phyloP scores from a whole-genome alignment of 2,888 invertebrate species.

The Nymphalis urticae region DNA sequence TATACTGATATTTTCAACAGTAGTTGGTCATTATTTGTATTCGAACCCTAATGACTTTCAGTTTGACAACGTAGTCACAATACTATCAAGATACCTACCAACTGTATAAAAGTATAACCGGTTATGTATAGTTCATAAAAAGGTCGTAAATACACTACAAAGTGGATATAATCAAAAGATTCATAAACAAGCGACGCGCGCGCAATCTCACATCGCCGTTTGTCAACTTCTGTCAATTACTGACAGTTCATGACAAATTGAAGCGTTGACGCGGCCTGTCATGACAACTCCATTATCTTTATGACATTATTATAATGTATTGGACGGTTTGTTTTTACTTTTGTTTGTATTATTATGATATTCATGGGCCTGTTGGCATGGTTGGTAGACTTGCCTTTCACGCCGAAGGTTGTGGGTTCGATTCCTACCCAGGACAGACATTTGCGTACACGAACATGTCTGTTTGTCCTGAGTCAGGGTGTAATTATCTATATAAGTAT shows the following conservation, averaged over 20 bases:
- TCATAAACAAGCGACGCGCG: constrained; percentile 55
- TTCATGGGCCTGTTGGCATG: no score
- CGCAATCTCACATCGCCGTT: constrained; percentile 52
- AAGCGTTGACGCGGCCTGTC: constrained; percentile 41
- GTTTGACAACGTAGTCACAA: no score
- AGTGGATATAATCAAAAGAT: constrained; percentile 46
- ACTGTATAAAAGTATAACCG: not conserved
- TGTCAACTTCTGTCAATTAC: constrained; percentile 55
- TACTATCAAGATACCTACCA: not conserved
- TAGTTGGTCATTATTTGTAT: no score
- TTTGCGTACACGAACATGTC: no score
- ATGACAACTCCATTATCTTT: constrained; percentile 41
- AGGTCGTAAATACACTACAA: constrained; percentile 26
- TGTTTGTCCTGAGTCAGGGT: no score
- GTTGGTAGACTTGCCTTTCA: no score
- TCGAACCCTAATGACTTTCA: no score
- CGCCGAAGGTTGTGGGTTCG: no score
- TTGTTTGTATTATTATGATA: not conserved
- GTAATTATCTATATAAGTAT: no score
- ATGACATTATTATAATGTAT: constrained; percentile 2
- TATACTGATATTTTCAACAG: not conserved
- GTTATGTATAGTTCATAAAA: constrained; percentile 21
- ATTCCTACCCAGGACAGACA: no score
- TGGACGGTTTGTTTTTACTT: constrained; percentile 1
- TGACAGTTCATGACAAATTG: constrained; percentile 59